Base-by-base conservation (phyloP, 2,113 vertebrate genomes). In the Nicator chloris region DNA sequence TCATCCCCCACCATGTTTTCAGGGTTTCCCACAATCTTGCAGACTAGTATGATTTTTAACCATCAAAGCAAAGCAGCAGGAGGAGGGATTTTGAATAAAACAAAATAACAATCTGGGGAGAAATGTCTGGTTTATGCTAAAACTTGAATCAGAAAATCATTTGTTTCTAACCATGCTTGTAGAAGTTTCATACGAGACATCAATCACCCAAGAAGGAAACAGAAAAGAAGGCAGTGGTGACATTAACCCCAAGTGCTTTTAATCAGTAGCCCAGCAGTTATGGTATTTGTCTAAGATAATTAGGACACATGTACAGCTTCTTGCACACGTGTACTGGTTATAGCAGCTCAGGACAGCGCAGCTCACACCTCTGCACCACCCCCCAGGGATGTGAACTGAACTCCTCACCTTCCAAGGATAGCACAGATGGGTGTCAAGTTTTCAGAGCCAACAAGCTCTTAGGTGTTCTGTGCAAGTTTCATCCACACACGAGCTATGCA, bases 41-140 rank as follows among this genome's bases (percentile, higher is more conserved):
- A 82, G 44, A 39, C 60, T 30, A 23, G 9, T 57, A 35, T 49
- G 45, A 28, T 9, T 92, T 92, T 87, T 82, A 87, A 31, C 44
- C 30, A 75, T 63, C 64, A 89, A 95, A 90, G 69, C 33, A 82
- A 92, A 91, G 33, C 60, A 94, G 60, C 19, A 91, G 56, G 33
- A 83, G 21, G 22, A 78, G 44, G 39, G 12, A 78, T 86, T 91
- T 92, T 86, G 54, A 81, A 65, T 30, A 39, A 93, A 92, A 72
- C 19, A 87, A 60, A 85, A 23, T 33, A 71, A 69, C 4, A 65
- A 0, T 80, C 47, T 69, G 33, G 26, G 45, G 7, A 80, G 15
- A 86, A 83, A 57, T 81, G 15, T 33, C 54, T 89, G 76, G 6
- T 73, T 90, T 86, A 27, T 73, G 33, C 76, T 77, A 57, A 92